Evolutionary conservation across 2,888 invertebrate species (phyloP), one percentile per base, ranked within the genome.

Genomic region (Zele albiditarsus): DNA sequence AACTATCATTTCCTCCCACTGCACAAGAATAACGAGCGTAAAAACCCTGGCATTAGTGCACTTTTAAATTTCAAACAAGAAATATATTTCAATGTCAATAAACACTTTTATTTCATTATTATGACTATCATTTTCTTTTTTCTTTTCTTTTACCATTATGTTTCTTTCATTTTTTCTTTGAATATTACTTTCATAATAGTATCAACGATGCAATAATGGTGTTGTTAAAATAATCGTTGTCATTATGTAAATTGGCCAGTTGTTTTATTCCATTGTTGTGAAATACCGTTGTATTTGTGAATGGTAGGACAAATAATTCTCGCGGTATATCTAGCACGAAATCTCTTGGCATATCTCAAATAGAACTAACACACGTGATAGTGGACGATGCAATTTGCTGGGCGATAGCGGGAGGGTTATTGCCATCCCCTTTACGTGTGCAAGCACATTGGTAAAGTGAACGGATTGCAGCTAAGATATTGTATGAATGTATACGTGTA

Each of bases 321-420:
- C 10, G 38, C 12, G 38, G n/a, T 46, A 46, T 46, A n/a, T 46
- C n/a, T 46, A n/a, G n/a, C 46, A 46, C 46, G 46, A 46, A 46
- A 46, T 46, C 16, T 46, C 49, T 53, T 23, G 57, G 65, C 27
- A 60, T 25, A 53, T 57, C 46, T 63, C 63, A 77, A 77, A 75
- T 77, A 72, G 67, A 71, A 65, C 71, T 53, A 77, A 72, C 74
- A 74, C 74, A 53, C n/a, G 63, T 57, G 71, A 73, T 63, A 58
- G 73, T 69, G 77, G 69, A 77, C 73, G 57, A 57, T 72, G 77
- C 72, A 77, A 80, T 80, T 78, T 79, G 74, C 70, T 75, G 65
- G 31, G 14, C 16, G n/a, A 46, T n/a, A 46, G n/a, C 20, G 8
- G 33, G 5, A 53, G 74, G 73, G 77, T 79, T 80, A 80, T 77